Base-by-base conservation (phyloP, 2,888 invertebrate species). In the Cistogaster globosa region DNA sequence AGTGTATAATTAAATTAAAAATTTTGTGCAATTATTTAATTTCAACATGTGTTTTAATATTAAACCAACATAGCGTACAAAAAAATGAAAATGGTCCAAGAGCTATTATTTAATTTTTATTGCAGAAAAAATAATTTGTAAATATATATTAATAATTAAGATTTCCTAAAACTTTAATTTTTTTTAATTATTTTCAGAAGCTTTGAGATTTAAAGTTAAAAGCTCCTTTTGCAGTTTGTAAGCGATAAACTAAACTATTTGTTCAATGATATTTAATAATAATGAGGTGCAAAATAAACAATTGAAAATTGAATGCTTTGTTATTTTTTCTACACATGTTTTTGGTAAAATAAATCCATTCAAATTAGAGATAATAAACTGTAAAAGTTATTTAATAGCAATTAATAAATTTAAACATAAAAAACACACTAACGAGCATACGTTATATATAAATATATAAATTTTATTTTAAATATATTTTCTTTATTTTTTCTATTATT, bases 1-100 rank as follows among this genome's bases (percentile, higher is more conserved):
- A 57, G 63, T 63, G 18, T 71, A 32, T 72, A 72, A 79, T 57
- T 72, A 26, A 72, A 65, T 79, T 79, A 57, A 60, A 60, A 58
- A 51, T 38, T 42, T 18, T 22, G 4, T 22, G 2, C 38, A 51
- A 51, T 58, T 68, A 22, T 12, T 48, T 45, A 45, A 38, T 22
- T 76, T 20, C 16, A 77, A 77, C 22, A 68, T 51, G 48, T 65
- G 48, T 76, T 48, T 20, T 18, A 18, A 22, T 2, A 22, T 2
- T 14, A 18, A 65, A 11, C 6, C 32, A 32, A 32, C 16, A 45
- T 45, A 45, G 14, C 57, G 18, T 45, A 18, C 0, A 18, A 14
- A 32, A 5, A 42, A 71, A 26, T 20, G 1, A 2, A 48, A 14
- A 57, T 20, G 42, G 42, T 32, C 8, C 2, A 26, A 26, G 1